Percentiles rank a stretch among this genome's conserved stretches.
phyloP scores from a whole-genome alignment of 2,888 invertebrate genomes.

The Oscheius sp. region DNA sequence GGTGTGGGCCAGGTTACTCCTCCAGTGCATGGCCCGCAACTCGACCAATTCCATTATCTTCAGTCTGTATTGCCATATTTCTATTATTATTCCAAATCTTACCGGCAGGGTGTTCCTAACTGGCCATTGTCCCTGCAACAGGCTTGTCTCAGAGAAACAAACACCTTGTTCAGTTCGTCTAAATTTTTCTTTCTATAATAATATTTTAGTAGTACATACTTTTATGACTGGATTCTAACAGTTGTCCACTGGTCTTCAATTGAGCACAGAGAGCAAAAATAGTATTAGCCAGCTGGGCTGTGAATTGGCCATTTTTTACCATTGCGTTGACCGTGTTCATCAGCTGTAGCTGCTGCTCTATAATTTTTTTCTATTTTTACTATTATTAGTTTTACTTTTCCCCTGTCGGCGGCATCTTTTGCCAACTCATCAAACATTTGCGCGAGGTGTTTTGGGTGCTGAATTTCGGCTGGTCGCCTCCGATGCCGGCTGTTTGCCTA shows the following conservation, averaged over 20 bases:
- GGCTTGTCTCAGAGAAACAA: slow-evolving; percentile 70
- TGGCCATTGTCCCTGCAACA: slow-evolving; percentile 78
- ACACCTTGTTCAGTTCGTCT: slow-evolving; percentile 71
- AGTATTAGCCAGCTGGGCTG: slow-evolving; percentile 63
- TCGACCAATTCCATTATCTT: slow-evolving; percentile 89
- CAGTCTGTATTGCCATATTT: slow-evolving; percentile 33
- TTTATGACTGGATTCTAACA: slow-evolving; percentile 69
- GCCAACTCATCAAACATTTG: not conserved
- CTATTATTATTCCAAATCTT: slow-evolving; percentile 76
- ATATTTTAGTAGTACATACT: slow-evolving; percentile 40
- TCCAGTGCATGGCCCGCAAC: slow-evolving; percentile 90
- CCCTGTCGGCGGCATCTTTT: too few species aligned
- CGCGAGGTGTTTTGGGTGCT: slow-evolving; percentile 20
- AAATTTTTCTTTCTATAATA: too few species aligned
- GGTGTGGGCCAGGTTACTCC: slow-evolving; percentile 79
- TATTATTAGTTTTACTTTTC: too few species aligned
- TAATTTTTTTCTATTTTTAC: slow-evolving; percentile 19
- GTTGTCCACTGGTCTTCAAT: slow-evolving; percentile 65
- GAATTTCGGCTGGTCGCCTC: slow-evolving; percentile 28
- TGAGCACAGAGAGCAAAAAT: slow-evolving; percentile 69
- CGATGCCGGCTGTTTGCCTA: slow-evolving; percentile 20
- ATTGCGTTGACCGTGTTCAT: slow-evolving; percentile 66
- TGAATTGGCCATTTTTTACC: slow-evolving; percentile 65
- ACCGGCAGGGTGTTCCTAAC: slow-evolving; percentile 86
- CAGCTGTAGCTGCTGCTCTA: slow-evolving; percentile 65